Base-by-base conservation (phyloP, 2,113 vertebrate species). In the Zosterops borbonicus region DNA sequence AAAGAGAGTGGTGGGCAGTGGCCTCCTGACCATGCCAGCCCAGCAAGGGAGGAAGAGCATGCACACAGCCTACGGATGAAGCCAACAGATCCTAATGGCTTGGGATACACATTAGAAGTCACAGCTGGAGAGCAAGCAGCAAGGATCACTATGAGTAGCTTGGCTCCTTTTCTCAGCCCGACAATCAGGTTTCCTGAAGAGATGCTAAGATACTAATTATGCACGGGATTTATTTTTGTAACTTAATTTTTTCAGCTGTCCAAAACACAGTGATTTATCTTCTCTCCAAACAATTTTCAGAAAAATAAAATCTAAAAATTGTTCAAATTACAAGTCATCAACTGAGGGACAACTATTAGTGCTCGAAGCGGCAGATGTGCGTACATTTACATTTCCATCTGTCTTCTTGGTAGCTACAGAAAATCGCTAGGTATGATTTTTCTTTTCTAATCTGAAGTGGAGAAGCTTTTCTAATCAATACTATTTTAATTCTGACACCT, bases 161-260 rank as follows among this genome's bases (percentile, higher is more conserved):
- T 83, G 68, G 75, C 33, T 85, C 28, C 55, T 94, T 77, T 87
- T 49, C 94, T 78, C 88, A 90, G 33, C 58, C 64, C 56, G 69
- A 77, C 64, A 63, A 41, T 64, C 77, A 76, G 77, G 85, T 96
- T 95, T 97, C 95, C 75, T 89, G 80, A 95, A 83, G 29, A 96
- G 92, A 88, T 0, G 12, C 80, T 80, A 68, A 50, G 63, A 90
- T 55, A 53, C 49, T 67, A 55, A 68, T 80, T 89, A 91, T 65
- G 67, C 70, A 95, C 27, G n/a, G 70, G 86, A 67, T 59, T 70
- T 85, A 92, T 87, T 97, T 96, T 90, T 82, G 78, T 58, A 93
- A 87, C 62, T 49, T 49, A 4, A 33, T 77, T 80, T 91, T 95
- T 86, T 64, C 73, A 89, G 74, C 70, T 74, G 63, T 67, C 78